Percentiles rank a stretch among this genome's conserved stretches.
These are phyloP conservation scores for Thunnus albacares DNA, from an alignment of 2,797 vertebrate genomes.

Conservation along the genomic window DNA sequence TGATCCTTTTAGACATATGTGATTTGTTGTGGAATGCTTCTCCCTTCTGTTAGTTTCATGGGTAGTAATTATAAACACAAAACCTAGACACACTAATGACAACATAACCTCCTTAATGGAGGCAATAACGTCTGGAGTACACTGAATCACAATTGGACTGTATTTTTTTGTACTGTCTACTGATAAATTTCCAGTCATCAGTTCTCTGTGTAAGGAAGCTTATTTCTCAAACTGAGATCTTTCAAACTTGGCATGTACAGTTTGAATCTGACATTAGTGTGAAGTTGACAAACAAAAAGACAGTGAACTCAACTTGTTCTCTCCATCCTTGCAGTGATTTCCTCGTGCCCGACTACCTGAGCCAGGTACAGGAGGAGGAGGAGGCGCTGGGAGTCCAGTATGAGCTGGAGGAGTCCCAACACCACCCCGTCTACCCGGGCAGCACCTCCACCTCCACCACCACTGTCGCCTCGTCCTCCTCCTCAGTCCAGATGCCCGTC, in stretches of 20 bases:
- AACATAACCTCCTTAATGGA: not conserved
- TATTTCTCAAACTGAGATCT: not conserved
- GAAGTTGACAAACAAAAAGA: not conserved
- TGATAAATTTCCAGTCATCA: not conserved
- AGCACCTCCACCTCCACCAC: slow-evolving; percentile 65
- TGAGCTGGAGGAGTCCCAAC: slow-evolving; percentile 90
- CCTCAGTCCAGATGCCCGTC: slow-evolving; percentile 98
- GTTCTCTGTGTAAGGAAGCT: not conserved
- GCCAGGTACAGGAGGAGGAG: slow-evolving; percentile 95
- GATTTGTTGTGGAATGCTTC: not conserved
- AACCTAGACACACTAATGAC: not conserved
- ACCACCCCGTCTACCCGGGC: slow-evolving; percentile 73
- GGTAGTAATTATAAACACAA: not conserved
- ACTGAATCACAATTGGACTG: not conserved
- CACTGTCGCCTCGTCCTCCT: slow-evolving; percentile 82
- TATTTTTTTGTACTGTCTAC: not conserved
- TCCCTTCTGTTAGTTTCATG: not conserved
- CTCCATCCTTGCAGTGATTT: slow-evolving; percentile 90
- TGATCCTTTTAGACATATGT: too few relatives aligned
- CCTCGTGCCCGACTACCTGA: slow-evolving; percentile 99
- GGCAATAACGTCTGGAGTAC: not conserved
- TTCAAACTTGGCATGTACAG: not conserved
- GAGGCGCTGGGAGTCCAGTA: slow-evolving; percentile 93
- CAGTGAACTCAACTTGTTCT: slow-evolving; percentile 31
- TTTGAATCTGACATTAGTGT: not conserved